phyloP scores from a whole-genome alignment of 2,888 invertebrate genomes.

The Argyra leucocephala region DNA sequence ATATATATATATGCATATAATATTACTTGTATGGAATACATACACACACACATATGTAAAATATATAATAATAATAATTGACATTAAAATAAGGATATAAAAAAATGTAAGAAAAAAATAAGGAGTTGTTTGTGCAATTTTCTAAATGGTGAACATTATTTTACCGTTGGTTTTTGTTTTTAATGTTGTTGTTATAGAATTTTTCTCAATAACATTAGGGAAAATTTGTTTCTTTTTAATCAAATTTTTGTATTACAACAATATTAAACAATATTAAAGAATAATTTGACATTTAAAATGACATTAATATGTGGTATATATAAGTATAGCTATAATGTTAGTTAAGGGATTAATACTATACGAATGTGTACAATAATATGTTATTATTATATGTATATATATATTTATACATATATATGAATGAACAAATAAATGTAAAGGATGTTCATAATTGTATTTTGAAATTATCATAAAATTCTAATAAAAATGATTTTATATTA shows the following conservation, averaged over 20 bases:
- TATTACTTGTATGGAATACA: too few species aligned
- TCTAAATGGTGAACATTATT: background rate
- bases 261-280: background rate
- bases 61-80: background rate
- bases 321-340: background rate
- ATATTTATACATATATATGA: background rate
- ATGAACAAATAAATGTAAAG: background rate
- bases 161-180: background rate
- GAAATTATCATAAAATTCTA: background rate
- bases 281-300: conserved; percentile 3
- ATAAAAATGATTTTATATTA: background rate
- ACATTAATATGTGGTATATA: background rate
- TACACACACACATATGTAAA: background rate
- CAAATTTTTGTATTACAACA: background rate
- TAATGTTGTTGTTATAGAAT: too few species aligned
- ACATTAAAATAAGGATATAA: background rate
- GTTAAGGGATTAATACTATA: background rate
- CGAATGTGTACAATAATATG: too few species aligned
- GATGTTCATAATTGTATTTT: background rate
- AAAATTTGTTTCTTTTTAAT: background rate
- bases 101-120: background rate
- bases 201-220: background rate
- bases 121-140: background rate
- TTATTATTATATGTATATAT: too few species aligned
- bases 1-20: too few species aligned